phyloP scores from a whole-genome alignment of 1,140 invertebrate species.

The Ceratitis capitata region DNA sequence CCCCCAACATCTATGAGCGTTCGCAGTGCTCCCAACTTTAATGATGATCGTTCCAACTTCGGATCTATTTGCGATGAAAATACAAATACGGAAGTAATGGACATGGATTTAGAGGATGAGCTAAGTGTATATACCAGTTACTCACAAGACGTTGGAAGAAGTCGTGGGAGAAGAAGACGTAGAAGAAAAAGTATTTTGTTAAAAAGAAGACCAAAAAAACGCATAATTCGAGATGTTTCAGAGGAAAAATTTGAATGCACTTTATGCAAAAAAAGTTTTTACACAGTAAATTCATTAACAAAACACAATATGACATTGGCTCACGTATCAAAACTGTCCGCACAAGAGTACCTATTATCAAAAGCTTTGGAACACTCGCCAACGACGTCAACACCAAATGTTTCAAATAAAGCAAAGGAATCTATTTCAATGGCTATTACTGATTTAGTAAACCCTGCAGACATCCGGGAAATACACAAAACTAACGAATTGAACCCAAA shows the following conservation, averaged over 20 bases:
- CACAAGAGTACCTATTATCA: conserved; percentile 66
- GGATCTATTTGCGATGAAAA: conserved; percentile 56
- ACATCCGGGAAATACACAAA: not conserved
- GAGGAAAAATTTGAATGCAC: conserved; percentile 60
- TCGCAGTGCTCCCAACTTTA: conserved; percentile 60
- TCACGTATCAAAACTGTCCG: conserved; percentile 68
- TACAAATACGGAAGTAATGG: conserved; percentile 63
- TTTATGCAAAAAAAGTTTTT: conserved; percentile 67
- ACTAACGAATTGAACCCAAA: not conserved
- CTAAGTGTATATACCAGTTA: conserved; percentile 63
- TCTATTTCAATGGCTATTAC: not conserved
- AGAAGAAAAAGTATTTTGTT: conserved; percentile 55
- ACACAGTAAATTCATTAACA: conserved; percentile 62
- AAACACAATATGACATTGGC: conserved; percentile 68
- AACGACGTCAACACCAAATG: not conserved
- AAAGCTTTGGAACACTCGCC: conserved; percentile 13
- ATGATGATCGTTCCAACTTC: conserved; percentile 60
- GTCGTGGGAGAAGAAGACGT: conserved; percentile 47
- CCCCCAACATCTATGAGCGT: conserved; percentile 62
- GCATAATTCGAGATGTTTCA: conserved; percentile 44
- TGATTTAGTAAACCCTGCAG: not conserved
- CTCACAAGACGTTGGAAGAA: conserved; percentile 55
- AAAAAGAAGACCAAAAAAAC: conserved; percentile 56
- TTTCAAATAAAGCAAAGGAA: not conserved
- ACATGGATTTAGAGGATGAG: conserved; percentile 64